Conservation (phyloP, 2,113 vertebrate species). For the Burhinus oedicnemus region DNA sequence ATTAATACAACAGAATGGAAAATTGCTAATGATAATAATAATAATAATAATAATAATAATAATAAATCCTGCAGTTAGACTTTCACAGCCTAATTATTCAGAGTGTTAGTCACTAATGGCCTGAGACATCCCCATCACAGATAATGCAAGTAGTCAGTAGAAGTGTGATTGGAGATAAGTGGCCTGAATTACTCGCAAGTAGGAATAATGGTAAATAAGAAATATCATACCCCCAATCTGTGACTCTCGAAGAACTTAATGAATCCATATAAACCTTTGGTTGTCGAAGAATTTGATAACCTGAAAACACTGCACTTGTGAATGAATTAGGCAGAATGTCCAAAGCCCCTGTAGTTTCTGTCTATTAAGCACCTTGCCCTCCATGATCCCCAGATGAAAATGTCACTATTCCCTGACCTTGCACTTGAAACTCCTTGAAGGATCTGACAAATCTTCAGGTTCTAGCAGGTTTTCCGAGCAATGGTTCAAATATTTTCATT, state of each 20-base stretch:
- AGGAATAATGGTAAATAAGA: not conserved
- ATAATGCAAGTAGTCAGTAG: not conserved
- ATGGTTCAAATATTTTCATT: not conserved
- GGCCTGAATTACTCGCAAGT: not conserved
- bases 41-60: slow-evolving; percentile 3
- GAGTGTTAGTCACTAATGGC: slow-evolving; percentile 44
- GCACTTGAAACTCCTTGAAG: not conserved
- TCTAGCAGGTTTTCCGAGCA: not conserved
- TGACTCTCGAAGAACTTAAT: not conserved
- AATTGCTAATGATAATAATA: not conserved
- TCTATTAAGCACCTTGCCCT: not conserved
- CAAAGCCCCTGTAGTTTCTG: not conserved
- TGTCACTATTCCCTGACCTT: not conserved
- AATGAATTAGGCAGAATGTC: not conserved
- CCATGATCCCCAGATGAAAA: not conserved
- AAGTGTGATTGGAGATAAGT: slow-evolving; percentile 27
- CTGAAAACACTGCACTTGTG: not conserved
- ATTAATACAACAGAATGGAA: not conserved
- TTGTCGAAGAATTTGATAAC: not conserved
- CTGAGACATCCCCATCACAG: slow-evolving; percentile 46
- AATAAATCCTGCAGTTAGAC: slow-evolving; percentile 22
- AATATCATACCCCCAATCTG: not conserved
- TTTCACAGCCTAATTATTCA: slow-evolving; percentile 56
- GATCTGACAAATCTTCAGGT: not conserved
- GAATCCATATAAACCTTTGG: not conserved